Evolutionary conservation across 2,888 invertebrate species (phyloP).

Genomic region (Tanypteryx hageni): DNA sequence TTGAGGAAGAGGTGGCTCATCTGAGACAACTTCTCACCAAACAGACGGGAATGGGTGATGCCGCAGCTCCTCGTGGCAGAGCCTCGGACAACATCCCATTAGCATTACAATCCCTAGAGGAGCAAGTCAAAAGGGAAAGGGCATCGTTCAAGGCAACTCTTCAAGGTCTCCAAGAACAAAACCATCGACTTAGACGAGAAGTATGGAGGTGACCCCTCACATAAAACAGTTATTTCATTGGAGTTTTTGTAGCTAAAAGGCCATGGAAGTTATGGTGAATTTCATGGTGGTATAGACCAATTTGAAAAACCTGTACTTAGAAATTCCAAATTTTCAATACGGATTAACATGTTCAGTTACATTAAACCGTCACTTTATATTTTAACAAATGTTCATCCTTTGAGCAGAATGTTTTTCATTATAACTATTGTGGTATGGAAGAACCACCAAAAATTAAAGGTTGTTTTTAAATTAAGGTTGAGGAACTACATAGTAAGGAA

Average conservation of each 20-base stretch:
- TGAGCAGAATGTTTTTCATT: no score
- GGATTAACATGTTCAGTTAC: no score
- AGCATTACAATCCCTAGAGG: conserved; percentile 75
- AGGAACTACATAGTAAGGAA: not conserved
- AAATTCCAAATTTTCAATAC: no score
- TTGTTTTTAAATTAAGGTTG: not conserved
- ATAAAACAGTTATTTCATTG: no score
- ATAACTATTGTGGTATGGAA: no score
- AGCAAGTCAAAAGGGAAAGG: conserved; percentile 74
- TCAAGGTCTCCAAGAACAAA: conserved; percentile 74
- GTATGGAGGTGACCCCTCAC: conserved; percentile 70
- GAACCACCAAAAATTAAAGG: no score
- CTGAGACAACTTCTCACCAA: conserved; percentile 70
- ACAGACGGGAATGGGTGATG: conserved; percentile 70
- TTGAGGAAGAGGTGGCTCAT: conserved; percentile 71
- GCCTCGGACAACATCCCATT: conserved; percentile 71
- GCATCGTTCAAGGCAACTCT: conserved; percentile 74
- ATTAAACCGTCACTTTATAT: no score
- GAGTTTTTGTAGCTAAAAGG: no score
- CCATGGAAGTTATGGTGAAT: no score
- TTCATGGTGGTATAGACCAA: no score
- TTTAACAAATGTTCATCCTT: no score
- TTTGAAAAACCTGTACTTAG: no score
- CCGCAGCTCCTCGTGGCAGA: not conserved
- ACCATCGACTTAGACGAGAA: conserved; percentile 72